Evolutionary conservation across 2,113 vertebrate species (phyloP).

Genomic region (Festucalex cinctus): DNA sequence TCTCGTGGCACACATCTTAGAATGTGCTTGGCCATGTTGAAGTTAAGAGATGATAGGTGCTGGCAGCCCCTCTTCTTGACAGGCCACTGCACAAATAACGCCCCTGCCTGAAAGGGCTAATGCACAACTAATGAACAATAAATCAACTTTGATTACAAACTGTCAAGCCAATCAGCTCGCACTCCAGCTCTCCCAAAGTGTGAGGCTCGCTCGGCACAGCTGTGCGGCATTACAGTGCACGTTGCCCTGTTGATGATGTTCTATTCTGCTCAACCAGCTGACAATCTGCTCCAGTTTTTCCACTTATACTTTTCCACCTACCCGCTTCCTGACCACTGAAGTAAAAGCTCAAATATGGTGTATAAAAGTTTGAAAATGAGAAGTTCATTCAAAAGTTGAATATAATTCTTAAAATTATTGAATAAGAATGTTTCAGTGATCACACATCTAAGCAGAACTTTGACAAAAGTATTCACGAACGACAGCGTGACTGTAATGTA

Average conservation of each 20-base stretch:
- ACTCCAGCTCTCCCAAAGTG: constrained; percentile 80
- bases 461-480: constrained; percentile 53
- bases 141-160: constrained; percentile 99
- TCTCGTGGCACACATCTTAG: constrained; percentile 54
- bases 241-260: constrained; percentile 50
- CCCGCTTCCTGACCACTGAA: constrained; percentile 23
- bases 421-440: constrained; percentile 14
- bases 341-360: constrained; percentile 30
- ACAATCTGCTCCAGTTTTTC: constrained; percentile 24
- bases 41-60: constrained; percentile 94
- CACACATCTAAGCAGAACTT: constrained; percentile 3
- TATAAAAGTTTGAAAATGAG: not conserved
- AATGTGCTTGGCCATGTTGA: constrained; percentile 83
- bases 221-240: constrained; percentile 64
- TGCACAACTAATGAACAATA: constrained; percentile 99
- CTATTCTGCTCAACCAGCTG: constrained; percentile 32
- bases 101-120: constrained; percentile 94
- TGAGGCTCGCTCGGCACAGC: constrained; percentile 75
- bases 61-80: constrained; percentile 84
- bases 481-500: constrained; percentile 55
- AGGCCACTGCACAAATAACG: constrained; percentile 93
- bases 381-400: not conserved
- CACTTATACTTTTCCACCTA: constrained; percentile 10
- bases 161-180: constrained; percentile 91
- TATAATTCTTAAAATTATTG: not conserved